A percentile compares a stretch with the other conserved stretches of the same genome.
These are phyloP conservation scores for Oceanites oceanicus DNA, from an alignment of 2,113 vertebrate genomes.

Conservation along the genomic window DNA sequence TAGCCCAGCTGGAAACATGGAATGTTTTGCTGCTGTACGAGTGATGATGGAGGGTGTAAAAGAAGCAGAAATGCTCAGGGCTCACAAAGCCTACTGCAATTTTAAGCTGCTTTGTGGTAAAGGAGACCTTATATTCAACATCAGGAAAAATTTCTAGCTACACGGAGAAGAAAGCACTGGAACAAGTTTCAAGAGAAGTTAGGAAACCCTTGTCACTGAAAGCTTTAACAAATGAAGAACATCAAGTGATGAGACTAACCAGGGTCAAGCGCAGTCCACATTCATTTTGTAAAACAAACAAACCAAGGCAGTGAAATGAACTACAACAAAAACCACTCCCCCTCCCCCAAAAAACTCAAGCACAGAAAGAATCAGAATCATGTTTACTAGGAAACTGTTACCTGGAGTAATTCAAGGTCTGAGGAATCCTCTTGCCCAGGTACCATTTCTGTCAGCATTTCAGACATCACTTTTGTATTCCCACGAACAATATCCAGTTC, in stretches of 20 bases:
- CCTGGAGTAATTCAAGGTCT: slow-evolving; percentile 94
- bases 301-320: not conserved
- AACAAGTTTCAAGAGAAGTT: not conserved
- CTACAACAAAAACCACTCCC: not conserved
- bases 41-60: not conserved
- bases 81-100: not conserved
- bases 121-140: not conserved
- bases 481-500: slow-evolving; percentile 95
- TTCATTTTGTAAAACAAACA: not conserved
- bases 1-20: not conserved
- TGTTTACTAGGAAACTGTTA: slow-evolving; percentile 26
- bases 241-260: not conserved
- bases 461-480: slow-evolving; percentile 98
- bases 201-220: not conserved
- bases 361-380: not conserved
- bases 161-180: not conserved
- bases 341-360: not conserved
- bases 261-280: not conserved
- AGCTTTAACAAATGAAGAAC: not conserved
- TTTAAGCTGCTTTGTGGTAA: not conserved
- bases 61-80: not conserved
- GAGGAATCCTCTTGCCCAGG: slow-evolving; percentile 96
- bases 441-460: slow-evolving; percentile 98
- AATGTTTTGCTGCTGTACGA: not conserved
- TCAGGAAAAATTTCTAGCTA: not conserved